Conservation (phyloP, 2,888 invertebrate genomes). For the Mantis religiosa region DNA sequence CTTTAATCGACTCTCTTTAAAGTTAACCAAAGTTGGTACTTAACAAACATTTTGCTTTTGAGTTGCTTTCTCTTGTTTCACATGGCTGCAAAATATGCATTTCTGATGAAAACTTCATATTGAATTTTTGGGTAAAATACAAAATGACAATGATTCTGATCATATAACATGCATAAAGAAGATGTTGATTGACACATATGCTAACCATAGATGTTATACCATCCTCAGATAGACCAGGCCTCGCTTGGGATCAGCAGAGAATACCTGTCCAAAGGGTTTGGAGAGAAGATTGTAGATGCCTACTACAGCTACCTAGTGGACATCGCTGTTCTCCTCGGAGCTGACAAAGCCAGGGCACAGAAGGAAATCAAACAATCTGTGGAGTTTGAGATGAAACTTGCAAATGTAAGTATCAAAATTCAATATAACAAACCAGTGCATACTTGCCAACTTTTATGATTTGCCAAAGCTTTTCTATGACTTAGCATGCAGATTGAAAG, state of each 20-base stretch:
- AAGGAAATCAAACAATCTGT: slow-evolving; percentile 74
- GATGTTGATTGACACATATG: too few relatives aligned
- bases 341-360: slow-evolving; percentile 62
- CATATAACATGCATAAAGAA: too few relatives aligned
- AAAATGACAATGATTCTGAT: too few relatives aligned
- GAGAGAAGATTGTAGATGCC: slow-evolving; percentile 79
- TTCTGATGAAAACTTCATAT: too few relatives aligned
- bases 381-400: slow-evolving; percentile 83
- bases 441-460: too few relatives aligned
- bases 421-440: not conserved
- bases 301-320: slow-evolving; percentile 86
- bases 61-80: slow-evolving; percentile 13
- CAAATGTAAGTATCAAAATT: slow-evolving; percentile 67
- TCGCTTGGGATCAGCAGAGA: slow-evolving; percentile 79
- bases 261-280: slow-evolving; percentile 76
- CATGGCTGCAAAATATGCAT: too few relatives aligned
- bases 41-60: not conserved
- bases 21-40: slow-evolving; percentile 21
- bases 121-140: too few relatives aligned
- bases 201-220: too few relatives aligned
- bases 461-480: too few relatives aligned
- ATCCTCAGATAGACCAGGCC: slow-evolving; percentile 76
- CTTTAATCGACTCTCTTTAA: too few relatives aligned
- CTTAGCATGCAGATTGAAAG: not conserved
- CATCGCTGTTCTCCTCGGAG: slow-evolving; percentile 80